These are phyloP conservation scores for Andrena flavipes DNA, from an alignment of 2,888 invertebrate species.

Conservation along the genomic window DNA sequence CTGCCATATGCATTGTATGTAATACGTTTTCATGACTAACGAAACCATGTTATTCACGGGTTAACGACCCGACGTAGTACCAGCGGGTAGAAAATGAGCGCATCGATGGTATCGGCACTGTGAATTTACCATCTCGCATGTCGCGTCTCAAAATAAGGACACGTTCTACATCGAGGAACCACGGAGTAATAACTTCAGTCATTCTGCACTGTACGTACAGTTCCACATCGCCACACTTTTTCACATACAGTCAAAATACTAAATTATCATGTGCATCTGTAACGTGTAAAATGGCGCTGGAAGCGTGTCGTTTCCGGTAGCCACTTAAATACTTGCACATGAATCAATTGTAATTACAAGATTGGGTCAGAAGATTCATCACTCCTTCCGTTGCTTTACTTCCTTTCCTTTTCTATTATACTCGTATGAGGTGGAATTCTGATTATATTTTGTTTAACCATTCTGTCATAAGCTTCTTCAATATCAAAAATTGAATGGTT, in stretches of 20 bases:
- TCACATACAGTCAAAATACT: neutral
- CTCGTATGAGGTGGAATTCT: no score
- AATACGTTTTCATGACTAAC: slow-evolving; percentile 34
- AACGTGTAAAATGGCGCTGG: neutral
- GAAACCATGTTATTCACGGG: slow-evolving; percentile 44
- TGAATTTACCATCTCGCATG: slow-evolving; percentile 60
- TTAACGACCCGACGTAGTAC: slow-evolving; percentile 56
- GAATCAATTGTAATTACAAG: no score
- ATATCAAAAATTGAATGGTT: no score
- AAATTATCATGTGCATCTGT: neutral
- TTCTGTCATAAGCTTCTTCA: neutral
- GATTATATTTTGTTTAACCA: neutral
- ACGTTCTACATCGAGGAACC: slow-evolving; percentile 23
- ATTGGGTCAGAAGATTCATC: no score
- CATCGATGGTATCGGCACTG: slow-evolving; percentile 60
- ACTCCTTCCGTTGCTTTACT: no score
- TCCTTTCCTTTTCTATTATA: no score
- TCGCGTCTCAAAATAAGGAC: slow-evolving; percentile 49
- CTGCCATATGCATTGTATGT: slow-evolving; percentile 30
- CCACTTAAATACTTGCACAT: no score
- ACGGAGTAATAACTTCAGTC: slow-evolving; percentile 24
- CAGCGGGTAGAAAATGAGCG: slow-evolving; percentile 54
- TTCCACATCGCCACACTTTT: neutral
- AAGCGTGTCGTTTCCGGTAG: no score
- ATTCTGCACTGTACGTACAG: slow-evolving; percentile 3